Evolutionary conservation across 2,797 vertebrate species (phyloP).

Genomic region (Chaetodon trifasciatus): DNA sequence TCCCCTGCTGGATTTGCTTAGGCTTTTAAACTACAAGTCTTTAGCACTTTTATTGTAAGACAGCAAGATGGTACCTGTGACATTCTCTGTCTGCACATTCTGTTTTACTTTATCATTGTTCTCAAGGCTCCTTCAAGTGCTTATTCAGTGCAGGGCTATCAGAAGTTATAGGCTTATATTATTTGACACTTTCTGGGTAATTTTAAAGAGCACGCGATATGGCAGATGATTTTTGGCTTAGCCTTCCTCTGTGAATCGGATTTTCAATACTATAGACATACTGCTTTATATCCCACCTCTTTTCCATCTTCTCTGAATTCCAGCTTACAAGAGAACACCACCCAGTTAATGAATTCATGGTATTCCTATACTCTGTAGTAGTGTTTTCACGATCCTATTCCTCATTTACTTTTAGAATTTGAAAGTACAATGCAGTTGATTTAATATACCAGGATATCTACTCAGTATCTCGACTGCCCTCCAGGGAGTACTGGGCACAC

Average conservation of each 20-base stretch:
- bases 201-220: neutral
- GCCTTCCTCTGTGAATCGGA: neutral
- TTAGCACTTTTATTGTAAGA: neutral
- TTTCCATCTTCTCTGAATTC: constrained; percentile 1
- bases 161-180: neutral
- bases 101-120: neutral
- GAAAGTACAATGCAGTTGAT: neutral
- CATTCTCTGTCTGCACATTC: neutral
- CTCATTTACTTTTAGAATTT: neutral
- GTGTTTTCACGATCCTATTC: neutral
- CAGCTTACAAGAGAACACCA: neutral
- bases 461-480: neutral
- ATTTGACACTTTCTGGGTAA: neutral
- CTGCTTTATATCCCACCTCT: neutral
- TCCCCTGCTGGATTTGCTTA: neutral
- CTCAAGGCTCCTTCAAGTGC: neutral
- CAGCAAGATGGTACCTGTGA: neutral
- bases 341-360: neutral
- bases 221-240: neutral
- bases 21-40: neutral
- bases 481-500: neutral
- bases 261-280: neutral
- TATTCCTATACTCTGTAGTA: neutral
- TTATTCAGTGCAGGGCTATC: constrained; percentile 1
- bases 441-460: neutral